Base-by-base conservation (phyloP, 2,113 vertebrate species). In the Neolamprologus hecqui region DNA sequence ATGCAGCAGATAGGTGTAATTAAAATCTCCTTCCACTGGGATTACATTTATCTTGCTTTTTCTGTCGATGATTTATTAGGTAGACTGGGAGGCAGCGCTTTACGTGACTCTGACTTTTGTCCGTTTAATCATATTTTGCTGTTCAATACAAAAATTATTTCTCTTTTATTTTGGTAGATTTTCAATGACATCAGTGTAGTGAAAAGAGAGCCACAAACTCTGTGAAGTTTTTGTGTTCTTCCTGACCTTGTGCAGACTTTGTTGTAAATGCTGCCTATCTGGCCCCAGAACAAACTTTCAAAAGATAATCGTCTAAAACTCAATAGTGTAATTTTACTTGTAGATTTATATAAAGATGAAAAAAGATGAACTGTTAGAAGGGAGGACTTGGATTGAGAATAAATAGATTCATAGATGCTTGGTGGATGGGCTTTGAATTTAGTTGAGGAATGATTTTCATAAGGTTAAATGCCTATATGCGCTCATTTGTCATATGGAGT, bases 1-100 rank as follows among this genome's bases (percentile, higher is more conserved):
- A 90, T 80, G 77, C 51, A 83, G 81, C 58, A 89, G 85, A 91
- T 88, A 89, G 51, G 73, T 88, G 49, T 91, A 93, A 95, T 93
- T 94, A 93, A 92, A 92, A 86, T 83, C 42, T 79, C 82, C 40
- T 93, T 88, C 80, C 75, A 23, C 37, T 21, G 83, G 87, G 85
- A 82, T 80, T 88, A 86, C 7, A 81, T 84, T 82, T 85, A 79
- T 84, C 51, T 55, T 73, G 35, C 31, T 19, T 85, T 40, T 88
- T 73, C 60, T 89, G 54, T 58, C 21, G 1, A 23, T 45, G 49
- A n/a, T 19, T 88, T 60, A 85, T 49, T 8, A 10, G 45, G 28
- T 47, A 14, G 21, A 81, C 45, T 11, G 47, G 70, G 70, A 77
- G 13, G 26, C 23, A 31, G 42, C 6, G 6, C 70, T 49, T 49